Percentiles rank a stretch among this genome's conserved stretches.
Conservation (phyloP, 2,113 vertebrate genomes). For the Varanus komodoensis region DNA sequence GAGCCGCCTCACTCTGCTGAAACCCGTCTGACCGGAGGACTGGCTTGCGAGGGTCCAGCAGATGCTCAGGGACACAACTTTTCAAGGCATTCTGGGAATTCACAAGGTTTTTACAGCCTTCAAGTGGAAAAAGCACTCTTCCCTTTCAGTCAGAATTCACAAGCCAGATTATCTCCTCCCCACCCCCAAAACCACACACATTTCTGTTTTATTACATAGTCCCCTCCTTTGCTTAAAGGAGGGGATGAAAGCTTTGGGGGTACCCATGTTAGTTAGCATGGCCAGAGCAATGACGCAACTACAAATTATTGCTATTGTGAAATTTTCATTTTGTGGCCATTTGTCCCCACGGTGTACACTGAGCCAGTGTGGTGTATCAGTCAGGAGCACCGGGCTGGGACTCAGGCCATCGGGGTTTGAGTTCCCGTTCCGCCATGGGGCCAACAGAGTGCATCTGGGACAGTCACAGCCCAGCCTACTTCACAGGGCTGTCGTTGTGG, state of each 20-base stretch:
- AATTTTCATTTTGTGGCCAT: not conserved
- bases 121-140: not conserved
- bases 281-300: not conserved
- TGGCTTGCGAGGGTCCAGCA: not conserved
- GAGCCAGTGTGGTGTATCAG: too few species aligned
- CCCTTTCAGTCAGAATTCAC: not conserved
- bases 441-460: too few species aligned
- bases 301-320: not conserved
- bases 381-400: too few species aligned
- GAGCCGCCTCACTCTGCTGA: not conserved
- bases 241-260: not conserved
- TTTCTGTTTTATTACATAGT: not conserved
- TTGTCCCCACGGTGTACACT: not conserved
- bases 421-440: too few species aligned
- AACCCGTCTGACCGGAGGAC: not conserved
- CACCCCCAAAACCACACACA: not conserved
- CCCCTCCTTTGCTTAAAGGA: too few species aligned
- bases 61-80: not conserved
- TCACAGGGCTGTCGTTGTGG: too few species aligned
- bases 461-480: too few species aligned
- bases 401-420: too few species aligned
- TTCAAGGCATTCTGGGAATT: not conserved
- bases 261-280: not conserved
- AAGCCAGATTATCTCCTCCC: not conserved
- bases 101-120: not conserved